phyloP scores from a whole-genome alignment of 2,113 vertebrate species.

The Pelodiscus sinensis region DNA sequence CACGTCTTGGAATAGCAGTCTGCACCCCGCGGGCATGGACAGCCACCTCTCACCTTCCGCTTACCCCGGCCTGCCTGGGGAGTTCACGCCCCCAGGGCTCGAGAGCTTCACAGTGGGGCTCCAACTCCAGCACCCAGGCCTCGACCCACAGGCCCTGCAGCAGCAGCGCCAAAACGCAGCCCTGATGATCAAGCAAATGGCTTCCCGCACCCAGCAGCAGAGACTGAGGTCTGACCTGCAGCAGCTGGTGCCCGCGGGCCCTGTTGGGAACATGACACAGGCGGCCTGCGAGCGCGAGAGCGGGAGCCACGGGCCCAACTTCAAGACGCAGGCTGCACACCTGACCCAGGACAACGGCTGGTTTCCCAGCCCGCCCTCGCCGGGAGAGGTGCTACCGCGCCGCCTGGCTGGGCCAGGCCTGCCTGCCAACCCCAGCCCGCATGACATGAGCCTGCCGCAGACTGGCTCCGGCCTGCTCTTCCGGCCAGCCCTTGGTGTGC shows the following conservation, averaged over 20 bases:
- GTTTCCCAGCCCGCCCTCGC: slow-evolving; percentile 90
- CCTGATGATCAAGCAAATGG: slow-evolving; percentile 99
- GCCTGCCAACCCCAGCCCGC: slow-evolving; percentile 84
- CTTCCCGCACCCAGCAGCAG: slow-evolving; percentile 90
- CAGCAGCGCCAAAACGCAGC: slow-evolving; percentile 92
- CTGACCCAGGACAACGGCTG: slow-evolving; percentile 89
- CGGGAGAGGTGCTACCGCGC: slow-evolving; percentile 89
- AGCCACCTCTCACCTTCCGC: slow-evolving; percentile 93
- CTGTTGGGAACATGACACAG: slow-evolving; percentile 83
- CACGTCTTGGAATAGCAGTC: slow-evolving; percentile 78
- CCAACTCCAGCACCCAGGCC: slow-evolving; percentile 85
- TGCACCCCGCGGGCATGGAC: slow-evolving; percentile 84
- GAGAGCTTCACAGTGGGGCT: slow-evolving; percentile 89
- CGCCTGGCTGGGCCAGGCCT: slow-evolving; percentile 88
- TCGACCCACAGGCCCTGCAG: slow-evolving; percentile 80
- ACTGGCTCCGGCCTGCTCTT: slow-evolving; percentile 82
- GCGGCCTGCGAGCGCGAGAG: slow-evolving; percentile 89
- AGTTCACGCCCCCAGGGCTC: slow-evolving; percentile 91
- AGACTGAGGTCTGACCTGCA: slow-evolving; percentile 91
- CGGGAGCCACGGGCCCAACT: slow-evolving; percentile 72
- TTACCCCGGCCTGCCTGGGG: slow-evolving; percentile 89
- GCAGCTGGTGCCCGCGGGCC: slow-evolving; percentile 87
- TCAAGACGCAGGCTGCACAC: slow-evolving; percentile 88
- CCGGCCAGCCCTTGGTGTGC: slow-evolving; percentile 78
- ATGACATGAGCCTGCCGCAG: slow-evolving; percentile 88